phyloP scores from a whole-genome alignment of 2,888 invertebrate species.

The Cylindroiulus punctatus region DNA sequence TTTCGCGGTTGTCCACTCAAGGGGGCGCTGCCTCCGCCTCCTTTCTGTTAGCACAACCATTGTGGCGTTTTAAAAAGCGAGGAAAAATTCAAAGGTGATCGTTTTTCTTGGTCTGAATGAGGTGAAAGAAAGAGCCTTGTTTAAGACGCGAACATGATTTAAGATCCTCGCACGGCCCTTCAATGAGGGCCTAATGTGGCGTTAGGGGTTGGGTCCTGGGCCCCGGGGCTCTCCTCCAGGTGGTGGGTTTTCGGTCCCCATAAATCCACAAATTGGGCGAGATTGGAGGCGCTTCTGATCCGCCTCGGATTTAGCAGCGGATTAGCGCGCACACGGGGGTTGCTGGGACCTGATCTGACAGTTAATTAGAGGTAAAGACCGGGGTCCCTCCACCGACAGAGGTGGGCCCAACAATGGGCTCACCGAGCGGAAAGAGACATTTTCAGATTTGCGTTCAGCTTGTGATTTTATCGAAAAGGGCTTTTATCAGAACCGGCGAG shows the following conservation, averaged over 20 bases:
- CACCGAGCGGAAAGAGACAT: constrained; percentile 31
- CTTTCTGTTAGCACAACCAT: constrained; percentile 44
- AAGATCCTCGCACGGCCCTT: constrained; percentile 19
- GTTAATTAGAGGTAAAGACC: constrained; percentile 47
- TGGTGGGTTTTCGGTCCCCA: constrained; percentile 7
- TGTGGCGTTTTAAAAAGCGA: neutral
- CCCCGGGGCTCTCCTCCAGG: constrained; percentile 13
- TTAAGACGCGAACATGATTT: constrained; percentile 31
- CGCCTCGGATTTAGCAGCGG: constrained; percentile 26
- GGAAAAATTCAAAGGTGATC: constrained; percentile 38
- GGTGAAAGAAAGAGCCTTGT: constrained; percentile 33
- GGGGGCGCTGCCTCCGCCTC: neutral
- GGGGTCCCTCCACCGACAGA: constrained; percentile 15
- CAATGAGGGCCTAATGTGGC: neutral
- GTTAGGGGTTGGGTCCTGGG: constrained; percentile 15
- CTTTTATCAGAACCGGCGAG: constrained; percentile 2
- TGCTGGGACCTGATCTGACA: neutral
- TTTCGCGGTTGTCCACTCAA: too few relatives aligned
- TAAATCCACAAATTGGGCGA: constrained; percentile 8
- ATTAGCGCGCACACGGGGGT: constrained; percentile 6
- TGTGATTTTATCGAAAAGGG: constrained; percentile 5
- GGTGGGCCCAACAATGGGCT: constrained; percentile 34
- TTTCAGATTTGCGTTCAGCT: constrained; percentile 41
- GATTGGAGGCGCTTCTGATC: neutral
- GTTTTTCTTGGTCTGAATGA: constrained; percentile 49